Evolutionary conservation across 2,888 invertebrate genomes (phyloP), one percentile per base, ranked within the genome.

Genomic region (Trissolcus brochymenae): DNA sequence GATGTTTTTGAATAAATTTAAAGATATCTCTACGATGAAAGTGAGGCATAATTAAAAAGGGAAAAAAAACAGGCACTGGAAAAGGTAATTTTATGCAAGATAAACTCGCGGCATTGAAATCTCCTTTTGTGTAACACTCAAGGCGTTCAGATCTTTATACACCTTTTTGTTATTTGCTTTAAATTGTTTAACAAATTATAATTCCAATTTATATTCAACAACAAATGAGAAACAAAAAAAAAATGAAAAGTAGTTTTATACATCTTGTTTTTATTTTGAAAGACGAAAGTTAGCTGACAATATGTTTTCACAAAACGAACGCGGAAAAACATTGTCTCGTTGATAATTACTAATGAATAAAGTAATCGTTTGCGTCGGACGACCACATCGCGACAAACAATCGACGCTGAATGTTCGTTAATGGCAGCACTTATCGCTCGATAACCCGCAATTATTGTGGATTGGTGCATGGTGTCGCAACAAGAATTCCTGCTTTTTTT

Each of bases 131-230:
- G 72, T 60, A 66, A 59, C 41, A 78, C 65, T 64, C 57, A 78
- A 77, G 74, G 82, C 85, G 80, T 87, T 85, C 84, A 86, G 84
- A 84, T 86, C 85, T 86, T 84, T 71, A 75, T 79, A 74, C 11
- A 16, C 40, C 11, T 16, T 17, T 41, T 56, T n/a, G n/a, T 40
- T 11, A 46, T 46, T 46, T 43, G 1, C 43, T 43, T n/a, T 6
- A 19, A 9, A 14, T n/a, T 53, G 1, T n/a, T 14, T 9, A 14
- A 9, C 17, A 0, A 19, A n/a, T 4, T 13, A 50, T 3, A 50
- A 14, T n/a, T 13, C 14, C 40, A 19, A 50, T 56, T 11, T 35
- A 11, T 25, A 35, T 14, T 11, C 16, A 25, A 19, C 21, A 43
- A 7, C 1, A 19, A 19, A 21, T 13, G 25, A 0, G 25, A 13